Evolutionary conservation across 2,888 invertebrate species (phyloP).

Genomic region (Gisinianus flammeolus): DNA sequence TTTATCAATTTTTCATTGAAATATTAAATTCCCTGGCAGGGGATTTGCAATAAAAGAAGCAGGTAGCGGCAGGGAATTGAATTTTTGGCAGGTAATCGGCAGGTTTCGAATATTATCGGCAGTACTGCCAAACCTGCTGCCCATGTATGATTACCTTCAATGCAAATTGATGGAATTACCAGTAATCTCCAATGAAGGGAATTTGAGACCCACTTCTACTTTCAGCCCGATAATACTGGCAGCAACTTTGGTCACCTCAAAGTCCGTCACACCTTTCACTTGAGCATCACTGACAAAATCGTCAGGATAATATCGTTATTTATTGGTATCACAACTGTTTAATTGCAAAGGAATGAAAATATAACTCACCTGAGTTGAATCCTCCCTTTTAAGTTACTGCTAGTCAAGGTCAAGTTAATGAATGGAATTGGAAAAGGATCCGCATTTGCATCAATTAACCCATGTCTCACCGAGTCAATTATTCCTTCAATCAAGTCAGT

Average conservation of each 20-base stretch:
- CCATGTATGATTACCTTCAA: neutral
- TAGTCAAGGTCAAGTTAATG: neutral
- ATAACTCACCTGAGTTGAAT: neutral
- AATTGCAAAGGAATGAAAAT: too few species aligned
- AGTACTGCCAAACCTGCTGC: too few species aligned
- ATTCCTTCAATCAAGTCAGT: neutral
- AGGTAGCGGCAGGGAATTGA: too few species aligned
- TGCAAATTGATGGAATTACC: neutral
- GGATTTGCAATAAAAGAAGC: too few species aligned
- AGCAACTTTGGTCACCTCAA: neutral
- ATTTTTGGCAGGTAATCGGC: too few species aligned
- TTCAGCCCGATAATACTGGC: neutral
- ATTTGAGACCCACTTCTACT: neutral
- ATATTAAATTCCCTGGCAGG: too few species aligned
- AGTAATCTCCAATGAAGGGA: neutral
- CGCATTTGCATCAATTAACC: neutral
- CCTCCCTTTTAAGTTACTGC: neutral
- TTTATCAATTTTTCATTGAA: too few species aligned
- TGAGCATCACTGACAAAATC: neutral
- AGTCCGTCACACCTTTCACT: neutral
- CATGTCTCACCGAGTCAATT: neutral
- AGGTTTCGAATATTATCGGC: too few species aligned
- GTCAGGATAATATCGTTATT: neutral
- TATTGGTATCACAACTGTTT: neutral
- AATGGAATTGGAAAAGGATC: slow-evolving; percentile 12